Conservation (phyloP, 2,113 vertebrate species). For the Speoplatyrhinus poulsoni region DNA sequence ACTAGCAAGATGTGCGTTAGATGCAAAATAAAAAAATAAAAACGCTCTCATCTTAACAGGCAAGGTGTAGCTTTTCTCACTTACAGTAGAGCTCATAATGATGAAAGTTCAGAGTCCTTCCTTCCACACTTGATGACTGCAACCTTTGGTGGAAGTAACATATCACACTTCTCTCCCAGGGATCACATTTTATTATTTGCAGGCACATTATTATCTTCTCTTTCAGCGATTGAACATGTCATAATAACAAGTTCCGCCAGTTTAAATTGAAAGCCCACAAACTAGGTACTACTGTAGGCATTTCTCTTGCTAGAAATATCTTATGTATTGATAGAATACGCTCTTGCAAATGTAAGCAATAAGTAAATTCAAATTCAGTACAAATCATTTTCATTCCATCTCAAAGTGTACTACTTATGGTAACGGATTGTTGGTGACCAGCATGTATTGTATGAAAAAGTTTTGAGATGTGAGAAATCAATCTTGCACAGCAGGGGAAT, state of each 20-base stretch:
- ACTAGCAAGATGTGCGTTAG: too few species aligned
- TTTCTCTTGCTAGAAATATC: constrained; percentile 5
- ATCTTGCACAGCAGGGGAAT: not conserved
- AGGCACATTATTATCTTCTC: constrained; percentile 28
- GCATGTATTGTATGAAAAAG: not conserved
- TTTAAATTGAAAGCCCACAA: too few species aligned
- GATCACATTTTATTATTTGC: not conserved
- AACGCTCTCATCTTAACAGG: constrained; percentile 8
- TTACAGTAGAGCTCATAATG: constrained; percentile 3
- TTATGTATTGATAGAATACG: not conserved
- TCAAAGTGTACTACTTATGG: not conserved
- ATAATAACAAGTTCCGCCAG: constrained; percentile 6
- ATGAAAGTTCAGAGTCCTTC: constrained; percentile 17
- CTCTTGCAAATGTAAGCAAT: not conserved
- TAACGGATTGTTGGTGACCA: not conserved
- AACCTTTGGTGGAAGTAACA: constrained; percentile 22
- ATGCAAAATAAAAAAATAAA: not conserved
- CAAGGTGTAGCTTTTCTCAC: not conserved
- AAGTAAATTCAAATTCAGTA: not conserved
- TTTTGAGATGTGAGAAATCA: not conserved
- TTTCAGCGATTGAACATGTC: constrained; percentile 2
- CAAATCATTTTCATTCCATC: not conserved
- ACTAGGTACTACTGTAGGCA: not conserved
- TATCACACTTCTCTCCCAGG: constrained; percentile 26
- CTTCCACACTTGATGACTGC: constrained; percentile 9